Evolutionary conservation across 1,140 invertebrate species (phyloP).

Genomic region (Amyelois transitella): DNA sequence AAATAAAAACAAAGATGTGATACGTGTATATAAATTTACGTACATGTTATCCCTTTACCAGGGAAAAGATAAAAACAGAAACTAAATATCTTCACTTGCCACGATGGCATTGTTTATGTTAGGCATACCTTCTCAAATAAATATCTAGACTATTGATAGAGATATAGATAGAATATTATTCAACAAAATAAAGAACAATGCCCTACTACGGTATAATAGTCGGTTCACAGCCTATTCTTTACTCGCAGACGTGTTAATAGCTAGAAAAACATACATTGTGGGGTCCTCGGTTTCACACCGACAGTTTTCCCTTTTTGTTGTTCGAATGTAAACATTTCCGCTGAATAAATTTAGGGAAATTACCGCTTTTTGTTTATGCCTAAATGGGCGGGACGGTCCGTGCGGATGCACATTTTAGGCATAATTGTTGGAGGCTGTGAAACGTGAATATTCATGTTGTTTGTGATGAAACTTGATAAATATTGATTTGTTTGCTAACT

Average conservation of each 20-base stretch:
- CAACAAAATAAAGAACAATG: too few relatives aligned
- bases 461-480: neutral
- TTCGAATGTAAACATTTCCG: constrained; percentile 1
- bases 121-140: too few relatives aligned
- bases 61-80: too few relatives aligned
- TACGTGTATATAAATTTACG: too few relatives aligned
- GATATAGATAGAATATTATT: too few relatives aligned
- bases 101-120: too few relatives aligned
- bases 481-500: neutral
- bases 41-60: too few relatives aligned
- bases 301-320: neutral
- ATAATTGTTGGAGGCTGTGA: too few relatives aligned
- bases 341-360: constrained; percentile 8
- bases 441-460: neutral
- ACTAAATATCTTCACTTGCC: too few relatives aligned
- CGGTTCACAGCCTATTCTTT: constrained; percentile 14
- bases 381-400: neutral
- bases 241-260: constrained; percentile 9
- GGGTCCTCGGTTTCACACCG: neutral
- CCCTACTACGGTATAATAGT: constrained; percentile 9
- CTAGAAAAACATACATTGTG: constrained; percentile 7
- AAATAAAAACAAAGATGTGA: too few relatives aligned
- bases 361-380: neutral
- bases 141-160: too few relatives aligned
- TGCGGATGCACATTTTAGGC: neutral